Conservation (phyloP, 2,113 vertebrate genomes). For the Vimba vimba region DNA sequence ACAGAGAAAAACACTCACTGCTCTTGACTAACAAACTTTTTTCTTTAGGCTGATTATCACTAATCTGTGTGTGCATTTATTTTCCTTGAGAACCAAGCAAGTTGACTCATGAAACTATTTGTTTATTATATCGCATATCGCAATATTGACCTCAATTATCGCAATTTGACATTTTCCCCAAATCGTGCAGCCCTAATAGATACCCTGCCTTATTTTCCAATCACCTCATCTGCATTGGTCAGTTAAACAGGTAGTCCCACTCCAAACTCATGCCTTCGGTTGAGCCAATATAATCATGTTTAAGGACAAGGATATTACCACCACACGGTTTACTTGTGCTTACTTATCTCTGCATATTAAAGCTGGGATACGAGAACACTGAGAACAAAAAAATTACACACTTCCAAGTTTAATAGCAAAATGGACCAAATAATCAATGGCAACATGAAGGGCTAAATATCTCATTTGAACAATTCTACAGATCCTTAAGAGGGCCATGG, state of each 20-base stretch:
- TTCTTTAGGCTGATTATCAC: too few relatives aligned
- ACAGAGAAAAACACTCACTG: too few relatives aligned
- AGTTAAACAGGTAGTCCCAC: neutral
- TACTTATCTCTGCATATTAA: neutral
- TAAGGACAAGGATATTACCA: neutral
- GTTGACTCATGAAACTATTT: too few relatives aligned
- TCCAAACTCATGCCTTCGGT: neutral
- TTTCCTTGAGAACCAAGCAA: too few relatives aligned
- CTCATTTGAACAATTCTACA: neutral
- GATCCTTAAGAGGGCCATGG: neutral
- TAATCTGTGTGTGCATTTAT: too few relatives aligned
- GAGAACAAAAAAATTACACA: neutral
- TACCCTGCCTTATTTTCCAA: neutral
- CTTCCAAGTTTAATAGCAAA: neutral
- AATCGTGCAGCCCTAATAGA: too few relatives aligned
- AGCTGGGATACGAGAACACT: neutral
- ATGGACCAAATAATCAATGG: constrained; percentile 1
- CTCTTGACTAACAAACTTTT: too few relatives aligned
- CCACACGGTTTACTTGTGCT: neutral
- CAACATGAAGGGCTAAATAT: neutral
- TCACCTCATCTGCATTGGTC: neutral
- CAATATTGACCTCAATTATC: too few relatives aligned
- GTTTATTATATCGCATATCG: too few relatives aligned
- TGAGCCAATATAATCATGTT: neutral
- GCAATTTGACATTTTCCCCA: too few relatives aligned